Evolutionary conservation across 2,888 invertebrate species (phyloP), one percentile per base, ranked within the genome.

Genomic region (Salpingus planirostris): DNA sequence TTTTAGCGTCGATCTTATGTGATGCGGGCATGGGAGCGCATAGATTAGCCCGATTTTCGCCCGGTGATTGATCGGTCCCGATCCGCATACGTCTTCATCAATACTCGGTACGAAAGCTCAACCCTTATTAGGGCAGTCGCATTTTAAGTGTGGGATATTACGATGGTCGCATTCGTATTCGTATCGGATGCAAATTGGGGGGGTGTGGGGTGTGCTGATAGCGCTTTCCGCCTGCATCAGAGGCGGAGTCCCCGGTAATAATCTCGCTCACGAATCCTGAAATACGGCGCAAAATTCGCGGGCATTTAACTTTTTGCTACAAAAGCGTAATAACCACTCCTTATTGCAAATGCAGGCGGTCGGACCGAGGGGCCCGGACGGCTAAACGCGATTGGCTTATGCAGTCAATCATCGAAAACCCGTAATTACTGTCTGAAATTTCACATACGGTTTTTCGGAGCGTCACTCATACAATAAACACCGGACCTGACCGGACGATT

Each of bases 401-500:
- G 49, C 54, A 53, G 54, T 56, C 56, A 53, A 54, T 56, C 54
- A 55, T 50, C 43, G 47, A 36, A 42, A n/a, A 44, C 50, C 50
- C 43, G 42, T 46, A 49, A 52, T 52, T 52, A 50, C 42, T 32
- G 36, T 32, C 36, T 24, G 32, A 32, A 24, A 24, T 36, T 36
- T 36, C 36, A 29, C 32, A 32, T n/a, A 29, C 31, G 31, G 31
- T 31, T 29, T 32, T 36, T 36, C 30, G 27, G 21, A 5, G 18
- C 10, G 23, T 23, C 4, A 23, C 10, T 4, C 8, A 23, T 23
- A 18, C 18, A 18, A 8, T n/a, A n/a, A n/a, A n/a, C n/a, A n/a
- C n/a, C n/a, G n/a, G n/a, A n/a, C n/a, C n/a, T n/a, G n/a, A n/a
- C n/a, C n/a, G n/a, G n/a, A n/a, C n/a, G n/a, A n/a, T n/a, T n/a